A percentile compares a stretch with the other conserved stretches of the same genome.
Conservation (phyloP, 1,140 invertebrate species). For the Ips typographus region DNA sequence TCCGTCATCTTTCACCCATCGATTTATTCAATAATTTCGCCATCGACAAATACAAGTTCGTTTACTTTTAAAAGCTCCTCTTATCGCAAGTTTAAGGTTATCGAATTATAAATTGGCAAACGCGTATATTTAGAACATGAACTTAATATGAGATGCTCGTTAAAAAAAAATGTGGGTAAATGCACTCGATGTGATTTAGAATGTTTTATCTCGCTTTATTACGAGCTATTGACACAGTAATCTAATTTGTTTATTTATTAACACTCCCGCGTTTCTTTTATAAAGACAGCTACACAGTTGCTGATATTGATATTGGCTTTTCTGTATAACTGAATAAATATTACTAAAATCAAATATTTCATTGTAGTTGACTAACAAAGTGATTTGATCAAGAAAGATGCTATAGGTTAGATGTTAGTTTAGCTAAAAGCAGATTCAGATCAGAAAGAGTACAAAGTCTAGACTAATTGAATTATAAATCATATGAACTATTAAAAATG, state of each 20-base stretch:
- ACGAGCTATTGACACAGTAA: constrained; percentile 14
- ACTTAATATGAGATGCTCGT: neutral
- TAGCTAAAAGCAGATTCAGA: neutral
- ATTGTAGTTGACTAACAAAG: neutral
- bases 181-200: constrained; percentile 1
- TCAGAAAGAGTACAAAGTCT: too few relatives aligned
- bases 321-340: too few relatives aligned
- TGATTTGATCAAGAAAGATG: neutral
- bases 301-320: too few relatives aligned
- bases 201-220: constrained; percentile 7
- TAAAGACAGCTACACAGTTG: neutral
- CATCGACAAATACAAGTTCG: neutral
- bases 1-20: constrained; percentile 5
- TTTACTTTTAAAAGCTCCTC: neutral
- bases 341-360: neutral
- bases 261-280: neutral
- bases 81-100: constrained; percentile 10
- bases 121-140: constrained; percentile 6
- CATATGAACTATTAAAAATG: too few relatives aligned
- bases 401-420: neutral
- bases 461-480: too few relatives aligned
- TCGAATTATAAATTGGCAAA: constrained; percentile 3
- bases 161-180: constrained; percentile 12
- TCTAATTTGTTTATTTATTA: constrained; percentile 3
- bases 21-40: neutral